Percentiles rank a stretch among this genome's conserved stretches.
Evolutionary conservation across 2,113 vertebrate genomes (phyloP).

Genomic region (Suncus etruscus): DNA sequence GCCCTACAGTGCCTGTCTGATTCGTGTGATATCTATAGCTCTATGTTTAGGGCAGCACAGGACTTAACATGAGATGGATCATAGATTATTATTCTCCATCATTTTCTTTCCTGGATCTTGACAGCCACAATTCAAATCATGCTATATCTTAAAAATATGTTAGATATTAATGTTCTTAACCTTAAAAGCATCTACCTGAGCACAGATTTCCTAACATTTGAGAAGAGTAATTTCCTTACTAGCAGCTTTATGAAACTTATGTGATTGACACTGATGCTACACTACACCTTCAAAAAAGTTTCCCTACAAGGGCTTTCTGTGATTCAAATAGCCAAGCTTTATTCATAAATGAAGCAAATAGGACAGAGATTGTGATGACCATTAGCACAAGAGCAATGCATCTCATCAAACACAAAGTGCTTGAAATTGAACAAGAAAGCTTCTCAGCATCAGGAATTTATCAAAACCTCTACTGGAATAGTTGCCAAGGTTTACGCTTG

Average conservation of each 20-base stretch:
- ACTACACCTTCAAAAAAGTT: background rate
- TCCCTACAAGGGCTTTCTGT: background rate
- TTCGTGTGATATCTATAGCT: background rate
- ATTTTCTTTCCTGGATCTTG: slow-evolving; percentile 1
- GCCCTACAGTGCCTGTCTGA: too few relatives aligned
- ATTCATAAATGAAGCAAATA: background rate
- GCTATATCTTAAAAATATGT: background rate
- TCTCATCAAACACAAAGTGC: background rate
- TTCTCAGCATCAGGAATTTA: background rate
- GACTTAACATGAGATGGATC: background rate
- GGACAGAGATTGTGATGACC: background rate
- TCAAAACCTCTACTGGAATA: background rate
- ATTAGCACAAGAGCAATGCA: background rate
- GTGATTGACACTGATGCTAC: background rate
- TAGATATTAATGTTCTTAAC: background rate
- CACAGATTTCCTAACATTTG: background rate
- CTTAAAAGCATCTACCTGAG: background rate
- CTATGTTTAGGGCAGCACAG: background rate
- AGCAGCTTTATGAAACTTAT: background rate
- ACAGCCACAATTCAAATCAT: background rate
- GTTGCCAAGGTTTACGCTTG: background rate
- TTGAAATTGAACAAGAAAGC: background rate
- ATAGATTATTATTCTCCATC: background rate
- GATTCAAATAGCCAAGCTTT: background rate
- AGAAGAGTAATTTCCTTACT: background rate